Evolutionary conservation across 2,888 invertebrate genomes (phyloP), one percentile per base, ranked within the genome.

Genomic region (Drosophila borborema): DNA sequence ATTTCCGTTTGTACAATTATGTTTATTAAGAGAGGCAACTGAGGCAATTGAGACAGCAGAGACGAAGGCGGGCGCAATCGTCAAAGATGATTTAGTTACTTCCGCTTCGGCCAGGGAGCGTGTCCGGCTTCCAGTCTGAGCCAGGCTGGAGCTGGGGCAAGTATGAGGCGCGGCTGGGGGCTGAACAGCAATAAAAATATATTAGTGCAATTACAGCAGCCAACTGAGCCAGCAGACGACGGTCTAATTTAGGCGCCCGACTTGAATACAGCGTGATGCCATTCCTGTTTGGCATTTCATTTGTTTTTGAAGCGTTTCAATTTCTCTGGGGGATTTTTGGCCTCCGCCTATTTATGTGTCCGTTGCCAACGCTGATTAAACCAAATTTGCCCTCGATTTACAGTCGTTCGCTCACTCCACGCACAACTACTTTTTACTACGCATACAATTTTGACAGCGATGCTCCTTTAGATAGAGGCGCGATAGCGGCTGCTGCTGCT

Each of bases 21-120:
- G 80, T 86, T 91, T 90, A 90, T 90, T 91, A 91, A 85, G 85
- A 89, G 81, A 36, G 34, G 51, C 49, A 59, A 3, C 16, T 41
- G 46, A 61, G 59, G 28, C 34, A 31, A 3, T 16, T 46, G 46
- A 61, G 58, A 20, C 34, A 23, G 3, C 38, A 20, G 36, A 63
- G 67, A 48, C 62, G 40, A 6, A 51, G 73, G 64, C 66, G 48
- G 64, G 61, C 72, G 85, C 86, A 77, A 81, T 90, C 85, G 86
- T 86, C 91, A 89, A 90, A 91, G 91, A 91, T 91, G 92, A 91
- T 91, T 92, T 92, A 92, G 83, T 88, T 84, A 91, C 91, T 89
- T 90, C 80, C 80, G 74, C 65, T 45, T 65, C 80, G 78, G 72
- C 73, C 77, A 66, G 62, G 77, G 68, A 76, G 74, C 71, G 72